phyloP scores from a whole-genome alignment of 2,113 vertebrate species.

The Gavialis gangeticus region DNA sequence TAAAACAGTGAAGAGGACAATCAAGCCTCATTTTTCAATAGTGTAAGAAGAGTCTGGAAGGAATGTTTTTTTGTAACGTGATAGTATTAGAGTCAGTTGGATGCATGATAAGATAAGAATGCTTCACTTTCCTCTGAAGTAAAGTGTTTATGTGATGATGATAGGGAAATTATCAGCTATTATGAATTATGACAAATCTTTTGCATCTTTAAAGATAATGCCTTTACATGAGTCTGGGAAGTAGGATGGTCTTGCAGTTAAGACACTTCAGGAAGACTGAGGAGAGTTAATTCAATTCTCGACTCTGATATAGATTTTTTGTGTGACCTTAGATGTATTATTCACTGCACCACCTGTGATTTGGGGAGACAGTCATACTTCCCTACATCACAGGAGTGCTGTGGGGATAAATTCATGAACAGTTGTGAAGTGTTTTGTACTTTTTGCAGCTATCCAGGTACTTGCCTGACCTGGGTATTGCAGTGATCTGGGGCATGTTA shows the following conservation, averaged over 20 bases:
- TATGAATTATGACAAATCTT: not conserved
- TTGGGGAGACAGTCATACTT: not conserved
- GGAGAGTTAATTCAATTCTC: not conserved
- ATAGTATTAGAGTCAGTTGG: not conserved
- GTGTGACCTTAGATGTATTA: not conserved
- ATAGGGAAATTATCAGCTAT: not conserved
- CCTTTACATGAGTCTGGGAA: not conserved
- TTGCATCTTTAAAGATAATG: not conserved
- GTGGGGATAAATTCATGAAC: not conserved
- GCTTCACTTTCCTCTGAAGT: constrained; percentile 2
- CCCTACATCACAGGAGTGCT: not conserved
- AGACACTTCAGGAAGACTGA: not conserved
- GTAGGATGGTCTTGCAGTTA: not conserved
- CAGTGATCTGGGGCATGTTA: no score
- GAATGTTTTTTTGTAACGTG: not conserved
- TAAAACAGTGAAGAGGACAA: constrained; percentile 56
- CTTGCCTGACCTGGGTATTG: no score
- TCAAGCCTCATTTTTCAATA: constrained; percentile 38
- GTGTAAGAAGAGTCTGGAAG: constrained; percentile 35
- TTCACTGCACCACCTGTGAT: not conserved
- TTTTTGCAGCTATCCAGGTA: no score
- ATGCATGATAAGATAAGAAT: not conserved
- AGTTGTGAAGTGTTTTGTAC: not conserved
- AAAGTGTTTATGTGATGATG: not conserved
- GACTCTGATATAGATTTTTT: not conserved